Percentiles rank a stretch among this genome's conserved stretches.
phyloP scores from a whole-genome alignment of 1,140 invertebrate species.

The Lordiphosa mommai region DNA sequence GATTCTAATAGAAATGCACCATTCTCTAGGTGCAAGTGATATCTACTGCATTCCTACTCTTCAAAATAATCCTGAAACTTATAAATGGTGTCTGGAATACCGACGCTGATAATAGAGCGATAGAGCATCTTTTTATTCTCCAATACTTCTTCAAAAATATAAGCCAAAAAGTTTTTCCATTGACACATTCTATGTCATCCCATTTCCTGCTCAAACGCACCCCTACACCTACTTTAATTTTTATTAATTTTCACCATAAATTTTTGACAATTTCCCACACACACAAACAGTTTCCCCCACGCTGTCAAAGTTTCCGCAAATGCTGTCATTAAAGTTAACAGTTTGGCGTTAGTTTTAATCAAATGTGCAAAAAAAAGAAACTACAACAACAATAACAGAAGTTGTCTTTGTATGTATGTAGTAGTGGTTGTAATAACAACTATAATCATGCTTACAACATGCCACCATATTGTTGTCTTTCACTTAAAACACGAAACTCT shows the following conservation, averaged over 20 bases:
- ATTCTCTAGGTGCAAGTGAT: too few relatives aligned
- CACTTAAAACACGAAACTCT: background rate
- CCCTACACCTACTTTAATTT: background rate
- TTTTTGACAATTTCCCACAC: conserved; percentile 8
- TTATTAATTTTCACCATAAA: background rate
- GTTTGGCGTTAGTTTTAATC: conserved; percentile 10
- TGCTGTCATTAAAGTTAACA: conserved; percentile 16
- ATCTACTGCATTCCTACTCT: too few relatives aligned
- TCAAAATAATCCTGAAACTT: too few relatives aligned
- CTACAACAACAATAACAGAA: conserved; percentile 13
- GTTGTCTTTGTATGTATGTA: background rate
- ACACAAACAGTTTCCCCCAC: background rate
- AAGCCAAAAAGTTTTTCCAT: too few relatives aligned
- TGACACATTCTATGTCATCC: too few relatives aligned
- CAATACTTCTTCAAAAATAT: too few relatives aligned
- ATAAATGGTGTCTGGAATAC: too few relatives aligned
- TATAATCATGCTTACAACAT: conserved; percentile 25
- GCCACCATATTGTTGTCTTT: conserved; percentile 16
- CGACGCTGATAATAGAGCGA: too few relatives aligned
- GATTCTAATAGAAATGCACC: too few relatives aligned
- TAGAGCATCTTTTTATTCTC: too few relatives aligned
- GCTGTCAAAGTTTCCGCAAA: background rate
- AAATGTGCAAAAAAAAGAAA: conserved; percentile 1
- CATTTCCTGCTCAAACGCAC: too few relatives aligned
- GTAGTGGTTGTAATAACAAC: conserved; percentile 25